Evolutionary conservation across 2,113 vertebrate genomes (phyloP).

Genomic region (Oryzias melastigma): DNA sequence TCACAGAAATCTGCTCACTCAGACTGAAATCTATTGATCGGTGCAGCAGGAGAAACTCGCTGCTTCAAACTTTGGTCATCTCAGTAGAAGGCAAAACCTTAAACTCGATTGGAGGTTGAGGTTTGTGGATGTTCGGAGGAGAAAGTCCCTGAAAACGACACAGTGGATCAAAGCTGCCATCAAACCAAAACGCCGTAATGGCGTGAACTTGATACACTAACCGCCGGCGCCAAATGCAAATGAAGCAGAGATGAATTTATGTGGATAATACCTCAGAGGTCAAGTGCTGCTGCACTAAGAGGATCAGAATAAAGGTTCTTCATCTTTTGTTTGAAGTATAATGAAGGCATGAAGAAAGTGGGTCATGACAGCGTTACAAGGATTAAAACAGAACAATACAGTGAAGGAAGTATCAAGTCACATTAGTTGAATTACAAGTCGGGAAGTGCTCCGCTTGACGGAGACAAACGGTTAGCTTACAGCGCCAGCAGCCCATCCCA

Average conservation of each 20-base stretch:
- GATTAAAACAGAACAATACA: background rate
- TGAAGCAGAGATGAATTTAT: background rate
- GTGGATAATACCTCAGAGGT: conserved; percentile 1
- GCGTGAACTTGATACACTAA: background rate
- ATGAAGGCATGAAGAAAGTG: conserved; percentile 1
- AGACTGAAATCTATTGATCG: no score
- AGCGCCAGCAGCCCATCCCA: conserved; percentile 37
- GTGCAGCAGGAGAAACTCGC: no score
- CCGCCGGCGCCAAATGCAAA: conserved; percentile 2
- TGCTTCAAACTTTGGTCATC: no score
- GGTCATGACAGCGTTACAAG: conserved; percentile 1
- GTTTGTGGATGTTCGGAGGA: no score
- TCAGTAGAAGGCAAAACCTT: no score
- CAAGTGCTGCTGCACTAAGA: background rate
- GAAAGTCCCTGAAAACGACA: no score
- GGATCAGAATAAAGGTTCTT: background rate
- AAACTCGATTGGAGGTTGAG: no score
- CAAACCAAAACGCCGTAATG: background rate
- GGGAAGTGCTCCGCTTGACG: conserved; percentile 32
- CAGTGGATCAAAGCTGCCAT: background rate
- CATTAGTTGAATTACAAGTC: conserved; percentile 24
- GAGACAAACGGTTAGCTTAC: conserved; percentile 45
- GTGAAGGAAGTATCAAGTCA: conserved; percentile 19
- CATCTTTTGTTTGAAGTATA: background rate
- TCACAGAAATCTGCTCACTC: no score